Evolutionary conservation across 2,888 invertebrate genomes (phyloP), one percentile per base, ranked within the genome.

Genomic region (Cremastinae sp.): DNA sequence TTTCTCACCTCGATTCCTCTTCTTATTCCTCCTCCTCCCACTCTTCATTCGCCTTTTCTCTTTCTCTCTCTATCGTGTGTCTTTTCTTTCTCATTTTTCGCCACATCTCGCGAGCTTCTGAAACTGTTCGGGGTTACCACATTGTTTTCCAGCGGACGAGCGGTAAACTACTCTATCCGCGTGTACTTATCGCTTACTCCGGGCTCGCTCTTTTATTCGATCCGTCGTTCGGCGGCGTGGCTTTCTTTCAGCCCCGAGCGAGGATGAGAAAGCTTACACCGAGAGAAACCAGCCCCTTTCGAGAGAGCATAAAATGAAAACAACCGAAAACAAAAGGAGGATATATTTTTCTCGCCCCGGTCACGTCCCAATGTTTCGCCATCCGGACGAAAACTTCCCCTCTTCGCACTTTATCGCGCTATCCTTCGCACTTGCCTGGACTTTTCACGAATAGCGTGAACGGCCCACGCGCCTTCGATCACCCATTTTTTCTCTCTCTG

Each of bases 141-240:
- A 79, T 78, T 78, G 78, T 78, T 79, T 78, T 75, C 64, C 45
- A 74, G 69, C 43, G 61, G 73, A 65, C 66, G 69, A 79, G 65
- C 77, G 75, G 75, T 75, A 78, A 78, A 78, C 78, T 79, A 74
- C 70, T 74, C 74, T 61, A 74, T 74, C 74, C 76, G 61, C 75
- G 74, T 78, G 78, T 78, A 79, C 78, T 79, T 79, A 78, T 71
- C 73, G 68, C 61, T 22, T 69, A 43, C 38, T 18, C 62, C 10
- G 20, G 43, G 47, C 12, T 12, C 58, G 20, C 43, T 28, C 34
- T 20, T 54, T 53, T 65, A 49, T 72, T 49, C 34, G 9, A 22
- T 62, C 22, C 62, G 43, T 65, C 34, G 53, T 54, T 53, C 36
- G 8, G 22, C 20, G 22, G 12, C 47, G 65, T 14, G 22, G 51